A percentile compares a stretch with the other conserved stretches of the same genome.
These are phyloP conservation scores for Silurus glanis DNA, from an alignment of 2,113 vertebrate species.

Conservation along the genomic window DNA sequence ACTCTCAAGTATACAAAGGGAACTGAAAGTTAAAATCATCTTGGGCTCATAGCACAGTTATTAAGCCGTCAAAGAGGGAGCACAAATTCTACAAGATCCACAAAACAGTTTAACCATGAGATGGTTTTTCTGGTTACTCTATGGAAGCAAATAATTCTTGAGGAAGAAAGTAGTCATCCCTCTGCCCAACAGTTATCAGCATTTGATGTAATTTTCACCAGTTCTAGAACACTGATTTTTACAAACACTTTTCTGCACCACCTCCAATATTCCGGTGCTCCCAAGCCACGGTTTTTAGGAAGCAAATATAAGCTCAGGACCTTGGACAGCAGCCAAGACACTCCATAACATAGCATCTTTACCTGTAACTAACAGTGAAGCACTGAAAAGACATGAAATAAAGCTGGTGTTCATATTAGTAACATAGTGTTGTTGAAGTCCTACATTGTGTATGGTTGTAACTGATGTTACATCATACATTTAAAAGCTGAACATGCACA, in stretches of 20 bases:
- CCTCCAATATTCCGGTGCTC: neutral
- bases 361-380: neutral
- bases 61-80: neutral
- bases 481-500: neutral
- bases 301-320: slow-evolving; percentile 27
- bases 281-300: neutral
- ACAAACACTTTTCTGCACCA: neutral
- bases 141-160: neutral
- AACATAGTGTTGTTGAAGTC: neutral
- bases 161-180: neutral
- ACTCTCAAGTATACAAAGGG: neutral
- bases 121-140: no score
- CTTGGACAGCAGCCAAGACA: slow-evolving; percentile 41
- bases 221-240: neutral
- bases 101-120: no score
- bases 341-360: neutral
- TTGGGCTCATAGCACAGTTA: neutral
- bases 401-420: neutral
- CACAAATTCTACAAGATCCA: no score
- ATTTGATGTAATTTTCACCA: neutral
- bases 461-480: neutral
- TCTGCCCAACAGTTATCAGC: neutral
- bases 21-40: neutral
- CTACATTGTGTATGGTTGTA: neutral
- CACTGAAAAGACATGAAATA: neutral